These are phyloP conservation scores for Drosophila repletoides DNA, from an alignment of 1,140 invertebrate genomes.

Conservation along the genomic window DNA sequence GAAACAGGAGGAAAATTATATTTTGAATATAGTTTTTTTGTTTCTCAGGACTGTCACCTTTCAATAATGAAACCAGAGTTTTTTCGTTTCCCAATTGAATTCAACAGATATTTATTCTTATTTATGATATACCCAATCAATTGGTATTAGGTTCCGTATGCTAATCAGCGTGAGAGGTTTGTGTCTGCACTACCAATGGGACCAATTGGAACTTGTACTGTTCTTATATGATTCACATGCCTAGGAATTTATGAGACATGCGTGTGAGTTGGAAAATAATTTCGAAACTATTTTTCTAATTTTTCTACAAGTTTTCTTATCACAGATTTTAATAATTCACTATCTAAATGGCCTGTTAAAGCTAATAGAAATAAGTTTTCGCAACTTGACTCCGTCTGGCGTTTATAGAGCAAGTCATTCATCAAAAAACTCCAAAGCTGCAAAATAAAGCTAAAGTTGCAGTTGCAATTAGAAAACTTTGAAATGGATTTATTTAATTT, in stretches of 20 bases:
- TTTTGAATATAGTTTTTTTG: constrained; percentile 26
- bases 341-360: too few relatives aligned
- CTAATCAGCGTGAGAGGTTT: constrained; percentile 20
- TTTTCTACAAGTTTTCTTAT: background rate
- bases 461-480: constrained; percentile 36
- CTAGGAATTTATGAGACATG: background rate
- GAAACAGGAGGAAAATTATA: background rate
- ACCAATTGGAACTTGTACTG: constrained; percentile 16
- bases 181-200: background rate
- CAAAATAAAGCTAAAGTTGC: constrained; percentile 11
- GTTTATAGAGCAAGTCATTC: constrained; percentile 19
- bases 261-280: too few relatives aligned
- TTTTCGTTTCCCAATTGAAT: constrained; percentile 46
- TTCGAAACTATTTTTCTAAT: background rate
- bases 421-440: background rate
- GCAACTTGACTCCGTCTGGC: constrained; percentile 8
- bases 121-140: constrained; percentile 52
- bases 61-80: constrained; percentile 30
- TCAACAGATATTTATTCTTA: constrained; percentile 34
- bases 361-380: background rate
- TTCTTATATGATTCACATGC: background rate
- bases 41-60: constrained; percentile 75
- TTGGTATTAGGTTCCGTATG: constrained; percentile 24
- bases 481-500: constrained; percentile 24
- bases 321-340: background rate